These are phyloP conservation scores for Drosophila meridiana DNA, from an alignment of 2,888 invertebrate genomes.

Conservation along the genomic window DNA sequence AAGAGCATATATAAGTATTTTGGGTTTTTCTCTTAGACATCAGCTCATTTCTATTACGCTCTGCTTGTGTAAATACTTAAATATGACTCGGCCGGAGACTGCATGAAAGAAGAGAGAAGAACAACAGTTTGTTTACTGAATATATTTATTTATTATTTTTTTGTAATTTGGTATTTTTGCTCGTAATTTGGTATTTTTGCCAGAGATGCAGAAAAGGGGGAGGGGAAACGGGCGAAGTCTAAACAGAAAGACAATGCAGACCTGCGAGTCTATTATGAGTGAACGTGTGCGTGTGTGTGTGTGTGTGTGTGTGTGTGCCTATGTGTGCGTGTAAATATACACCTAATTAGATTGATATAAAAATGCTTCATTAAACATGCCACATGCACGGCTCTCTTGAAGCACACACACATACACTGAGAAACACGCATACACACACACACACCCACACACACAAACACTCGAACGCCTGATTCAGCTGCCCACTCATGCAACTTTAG, in stretches of 20 bases:
- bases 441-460: slow-evolving; percentile 1
- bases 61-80: neutral
- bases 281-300: neutral
- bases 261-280: neutral
- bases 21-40: neutral
- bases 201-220: slow-evolving; percentile 37
- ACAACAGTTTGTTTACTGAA: neutral
- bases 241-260: slow-evolving; percentile 22
- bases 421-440: neutral
- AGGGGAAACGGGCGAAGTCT: neutral
- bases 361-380: slow-evolving; percentile 41
- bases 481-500: slow-evolving; percentile 54
- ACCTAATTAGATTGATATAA: slow-evolving; percentile 62
- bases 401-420: neutral
- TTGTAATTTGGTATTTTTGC: slow-evolving; percentile 3
- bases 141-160: neutral
- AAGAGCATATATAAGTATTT: neutral
- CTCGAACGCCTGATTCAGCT: slow-evolving; percentile 34
- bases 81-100: neutral
- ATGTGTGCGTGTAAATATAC: slow-evolving; percentile 19
- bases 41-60: neutral
- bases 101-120: neutral
- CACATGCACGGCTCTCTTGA: neutral
- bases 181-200: neutral
- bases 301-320: slow-evolving; percentile 16